phyloP scores from a whole-genome alignment of 2,888 invertebrate genomes.

The Gonocerus acuteangulatus region DNA sequence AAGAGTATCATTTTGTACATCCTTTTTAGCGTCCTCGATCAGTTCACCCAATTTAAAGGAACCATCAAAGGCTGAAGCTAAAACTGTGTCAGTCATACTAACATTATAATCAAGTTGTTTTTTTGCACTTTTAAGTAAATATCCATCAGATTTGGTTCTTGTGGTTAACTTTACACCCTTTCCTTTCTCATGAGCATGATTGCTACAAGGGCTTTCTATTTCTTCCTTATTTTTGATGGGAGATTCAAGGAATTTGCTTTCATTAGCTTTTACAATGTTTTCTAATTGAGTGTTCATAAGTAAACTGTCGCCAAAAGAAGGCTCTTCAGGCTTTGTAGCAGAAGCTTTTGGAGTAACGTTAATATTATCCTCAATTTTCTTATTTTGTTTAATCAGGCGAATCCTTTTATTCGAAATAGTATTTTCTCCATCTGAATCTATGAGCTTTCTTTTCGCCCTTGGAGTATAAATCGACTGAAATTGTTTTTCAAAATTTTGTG shows the following conservation, averaged over 20 bases:
- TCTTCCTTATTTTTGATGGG: not conserved
- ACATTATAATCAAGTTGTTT: not conserved
- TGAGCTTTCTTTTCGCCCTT: conserved; percentile 22
- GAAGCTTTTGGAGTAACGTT: not conserved
- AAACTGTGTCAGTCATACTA: not conserved
- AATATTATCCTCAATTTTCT: not conserved
- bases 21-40: not conserved
- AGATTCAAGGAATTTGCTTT: conserved; percentile 39
- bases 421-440: not conserved
- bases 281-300: conserved; percentile 49
- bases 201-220: not conserved
- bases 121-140: not conserved
- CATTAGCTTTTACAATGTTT: conserved; percentile 44
- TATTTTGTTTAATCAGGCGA: not conserved
- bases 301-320: conserved; percentile 51
- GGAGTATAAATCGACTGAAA: not conserved
- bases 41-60: conserved; percentile 11
- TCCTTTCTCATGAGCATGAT: not conserved
- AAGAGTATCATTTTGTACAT: not conserved
- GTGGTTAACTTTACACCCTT: not conserved
- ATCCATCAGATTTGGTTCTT: conserved; percentile 9
- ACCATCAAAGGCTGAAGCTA: not conserved
- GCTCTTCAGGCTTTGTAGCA: not conserved
- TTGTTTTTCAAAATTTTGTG: conserved; percentile 5
- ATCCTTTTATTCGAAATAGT: conserved; percentile 1